Conservation (phyloP, 2,797 vertebrate genomes). For the Enteromius radiatus region DNA sequence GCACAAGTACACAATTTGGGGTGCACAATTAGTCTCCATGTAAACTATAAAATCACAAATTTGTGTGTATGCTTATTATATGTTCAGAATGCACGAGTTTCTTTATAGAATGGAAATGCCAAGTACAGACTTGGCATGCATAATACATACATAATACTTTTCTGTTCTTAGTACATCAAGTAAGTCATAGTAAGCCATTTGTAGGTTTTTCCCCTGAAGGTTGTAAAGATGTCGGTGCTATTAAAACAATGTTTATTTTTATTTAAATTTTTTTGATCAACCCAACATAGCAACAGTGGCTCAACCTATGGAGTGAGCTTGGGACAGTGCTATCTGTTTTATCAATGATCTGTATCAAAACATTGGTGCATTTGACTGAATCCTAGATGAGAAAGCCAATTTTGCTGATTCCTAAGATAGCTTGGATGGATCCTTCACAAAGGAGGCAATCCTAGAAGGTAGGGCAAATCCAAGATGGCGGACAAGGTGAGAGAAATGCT, state of each 20-base stretch:
- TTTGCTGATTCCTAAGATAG: not conserved
- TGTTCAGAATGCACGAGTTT: not conserved
- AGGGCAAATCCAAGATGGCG: not conserved
- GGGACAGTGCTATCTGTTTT: not conserved
- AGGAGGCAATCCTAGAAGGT: not conserved
- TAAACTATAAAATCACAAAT: not conserved
- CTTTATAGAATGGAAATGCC: not conserved
- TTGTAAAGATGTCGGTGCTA: not conserved
- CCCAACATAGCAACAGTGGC: not conserved
- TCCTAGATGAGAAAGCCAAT: not conserved
- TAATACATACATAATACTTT: not conserved
- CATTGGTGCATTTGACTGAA: not conserved
- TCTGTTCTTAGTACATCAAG: not conserved
- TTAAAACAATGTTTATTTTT: not conserved
- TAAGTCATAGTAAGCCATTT: not conserved
- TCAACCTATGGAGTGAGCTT: not conserved
- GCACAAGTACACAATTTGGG: not conserved
- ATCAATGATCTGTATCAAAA: not conserved
- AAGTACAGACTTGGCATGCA: not conserved
- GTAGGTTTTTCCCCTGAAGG: not conserved
- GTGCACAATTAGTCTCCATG: not conserved
- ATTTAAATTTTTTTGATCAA: too few species aligned
- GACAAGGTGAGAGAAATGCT: not conserved
- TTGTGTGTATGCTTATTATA: not conserved
- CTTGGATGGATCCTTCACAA: not conserved